Evolutionary conservation across 1,140 invertebrate genomes (phyloP), one percentile per base, ranked within the genome.

Genomic region (Episyrphus balteatus): DNA sequence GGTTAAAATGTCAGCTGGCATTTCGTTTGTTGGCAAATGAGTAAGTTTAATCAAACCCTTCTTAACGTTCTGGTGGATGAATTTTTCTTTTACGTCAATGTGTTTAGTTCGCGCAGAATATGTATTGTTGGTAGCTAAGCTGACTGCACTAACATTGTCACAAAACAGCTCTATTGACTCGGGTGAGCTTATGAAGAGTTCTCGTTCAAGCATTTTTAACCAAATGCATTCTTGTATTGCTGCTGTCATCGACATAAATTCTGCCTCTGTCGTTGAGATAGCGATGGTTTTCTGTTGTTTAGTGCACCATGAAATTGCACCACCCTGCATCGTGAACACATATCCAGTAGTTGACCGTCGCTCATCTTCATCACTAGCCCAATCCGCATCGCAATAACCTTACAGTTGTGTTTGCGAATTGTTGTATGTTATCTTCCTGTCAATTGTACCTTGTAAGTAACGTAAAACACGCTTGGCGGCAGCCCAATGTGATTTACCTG

Each of bases 271-370:
- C 7, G 57, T 57, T 1, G 66, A 71, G 12, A 69, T 26, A 7
- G 68, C 56, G 5, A 66, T 57, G 34, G 55, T 58, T 8, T 36
- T 46, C 51, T 73, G 71, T 46, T 58, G 57, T 47, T 59, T 57
- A 13, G 56, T 59, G 1, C 37, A 46, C 70, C 69, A 72, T 2
- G 47, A 51, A 44, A 70, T 55, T 8, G 56, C 40, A 37, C 46
- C 55, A 21, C 53, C 59, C 21, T 48, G 49, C 13, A 59, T 49
- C 2, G 53, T 46, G 38, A 61, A 60, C 5, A 61, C 48, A 45
- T 62, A 58, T 6, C 66, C 65, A n/a, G 51, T 61, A 15, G 51
- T 55, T n/a, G 56, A 61, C 46, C 49, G 48, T 26, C 56, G 21
- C 34, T 61, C 42, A 5, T 54, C 39, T 9, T 48, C 32, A 42